Percentiles rank a stretch among this genome's conserved stretches.
Evolutionary conservation across 2,113 vertebrate genomes (phyloP).

Genomic region (Gasterosteus aculeatus): DNA sequence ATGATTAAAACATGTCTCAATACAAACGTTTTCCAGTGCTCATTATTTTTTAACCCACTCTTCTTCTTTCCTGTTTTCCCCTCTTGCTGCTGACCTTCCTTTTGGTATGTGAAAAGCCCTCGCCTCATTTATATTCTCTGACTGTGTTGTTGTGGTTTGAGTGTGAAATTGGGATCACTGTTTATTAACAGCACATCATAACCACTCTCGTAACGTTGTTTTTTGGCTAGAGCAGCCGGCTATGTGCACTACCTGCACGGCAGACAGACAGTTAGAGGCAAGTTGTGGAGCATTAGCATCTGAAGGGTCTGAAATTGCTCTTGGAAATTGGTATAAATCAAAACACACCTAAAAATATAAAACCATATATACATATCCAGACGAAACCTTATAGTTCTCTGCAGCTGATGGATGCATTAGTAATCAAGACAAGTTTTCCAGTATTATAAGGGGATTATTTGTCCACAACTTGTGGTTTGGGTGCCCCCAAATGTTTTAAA

Average conservation of each 20-base stretch:
- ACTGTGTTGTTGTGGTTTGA: slow-evolving; percentile 22
- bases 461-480: not conserved
- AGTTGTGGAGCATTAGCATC: not conserved
- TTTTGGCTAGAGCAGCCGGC: not conserved
- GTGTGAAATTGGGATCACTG: not conserved
- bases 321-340: not conserved
- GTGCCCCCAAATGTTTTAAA: not conserved
- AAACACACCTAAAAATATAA: not conserved
- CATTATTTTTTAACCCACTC: slow-evolving; percentile 50
- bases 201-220: not conserved
- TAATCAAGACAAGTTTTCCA: not conserved
- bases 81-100: slow-evolving; percentile 36
- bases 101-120: slow-evolving; percentile 51
- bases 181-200: not conserved
- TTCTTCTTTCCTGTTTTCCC: slow-evolving; percentile 22
- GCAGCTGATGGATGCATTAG: not conserved
- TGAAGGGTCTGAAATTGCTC: not conserved
- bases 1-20: slow-evolving; percentile 71
- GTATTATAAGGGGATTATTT: not conserved
- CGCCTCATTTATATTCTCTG: slow-evolving; percentile 11
- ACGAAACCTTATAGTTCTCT: not conserved
- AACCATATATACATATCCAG: not conserved
- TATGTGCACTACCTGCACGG: not conserved
- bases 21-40: slow-evolving; percentile 57
- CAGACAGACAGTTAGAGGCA: not conserved